Evolutionary conservation across 2,797 vertebrate genomes (phyloP).

Genomic region (Dermochelys coriacea): DNA sequence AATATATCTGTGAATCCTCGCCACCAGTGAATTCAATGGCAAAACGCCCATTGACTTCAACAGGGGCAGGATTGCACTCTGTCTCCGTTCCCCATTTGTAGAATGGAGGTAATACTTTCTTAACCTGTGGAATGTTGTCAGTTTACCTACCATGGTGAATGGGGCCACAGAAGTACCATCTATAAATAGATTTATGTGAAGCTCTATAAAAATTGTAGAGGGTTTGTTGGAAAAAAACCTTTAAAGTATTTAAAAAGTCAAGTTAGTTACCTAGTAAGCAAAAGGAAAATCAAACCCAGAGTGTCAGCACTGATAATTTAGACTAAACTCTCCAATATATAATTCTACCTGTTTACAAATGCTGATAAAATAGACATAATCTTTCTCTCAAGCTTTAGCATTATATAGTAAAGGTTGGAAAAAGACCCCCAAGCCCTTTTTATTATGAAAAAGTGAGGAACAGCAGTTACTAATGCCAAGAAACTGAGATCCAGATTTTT

Average conservation of each 20-base stretch:
- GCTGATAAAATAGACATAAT: neutral
- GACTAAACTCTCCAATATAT: neutral
- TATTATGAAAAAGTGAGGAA: neutral
- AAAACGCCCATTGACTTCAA: neutral
- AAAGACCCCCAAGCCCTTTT: neutral
- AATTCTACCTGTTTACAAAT: neutral
- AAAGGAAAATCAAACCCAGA: neutral
- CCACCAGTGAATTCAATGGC: neutral
- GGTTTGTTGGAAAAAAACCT: neutral
- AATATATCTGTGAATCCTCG: neutral
- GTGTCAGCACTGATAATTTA: no score
- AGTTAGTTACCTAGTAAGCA: neutral
- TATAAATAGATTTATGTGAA: neutral
- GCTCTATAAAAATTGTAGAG: neutral
- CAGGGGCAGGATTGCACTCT: neutral
- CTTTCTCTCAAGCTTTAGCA: neutral
- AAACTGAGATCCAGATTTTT: conserved; percentile 21
- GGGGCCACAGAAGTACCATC: neutral
- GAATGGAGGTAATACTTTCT: neutral
- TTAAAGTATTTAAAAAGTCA: neutral
- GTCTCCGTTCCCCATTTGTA: neutral
- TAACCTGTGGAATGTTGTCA: neutral
- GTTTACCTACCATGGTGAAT: neutral
- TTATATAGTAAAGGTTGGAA: neutral
- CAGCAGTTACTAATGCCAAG: neutral